Conservation (phyloP, 1,140 invertebrate species). For the Cydia pomonella region DNA sequence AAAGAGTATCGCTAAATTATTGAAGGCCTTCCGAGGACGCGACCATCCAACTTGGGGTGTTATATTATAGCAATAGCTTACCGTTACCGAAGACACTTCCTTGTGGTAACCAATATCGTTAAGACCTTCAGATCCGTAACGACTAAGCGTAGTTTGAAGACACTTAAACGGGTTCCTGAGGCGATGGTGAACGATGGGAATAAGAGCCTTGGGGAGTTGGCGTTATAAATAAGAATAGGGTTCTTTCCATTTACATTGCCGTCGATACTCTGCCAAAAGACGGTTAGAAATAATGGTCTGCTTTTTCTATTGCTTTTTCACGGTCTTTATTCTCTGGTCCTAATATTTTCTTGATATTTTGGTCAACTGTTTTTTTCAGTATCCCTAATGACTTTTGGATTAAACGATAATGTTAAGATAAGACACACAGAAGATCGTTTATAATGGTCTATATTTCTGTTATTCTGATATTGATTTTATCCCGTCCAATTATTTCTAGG, state of each 20-base stretch:
- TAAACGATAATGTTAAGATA: neutral
- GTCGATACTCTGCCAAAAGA: conserved; percentile 31
- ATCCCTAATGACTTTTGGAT: neutral
- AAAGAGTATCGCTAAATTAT: conserved; percentile 38
- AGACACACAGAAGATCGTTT: neutral
- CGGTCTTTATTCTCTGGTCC: neutral
- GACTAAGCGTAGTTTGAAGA: neutral
- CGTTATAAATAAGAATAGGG: conserved; percentile 31
- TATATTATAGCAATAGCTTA: conserved; percentile 7
- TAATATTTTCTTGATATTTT: conserved; percentile 21
- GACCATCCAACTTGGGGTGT: conserved; percentile 26
- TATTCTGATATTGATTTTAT: neutral
- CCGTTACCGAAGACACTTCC: neutral
- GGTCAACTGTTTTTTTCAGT: neutral
- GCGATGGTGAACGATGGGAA: neutral
- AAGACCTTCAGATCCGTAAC: neutral
- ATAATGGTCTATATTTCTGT: neutral
- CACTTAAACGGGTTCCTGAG: neutral
- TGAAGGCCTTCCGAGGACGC: conserved; percentile 4
- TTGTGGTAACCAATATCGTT: neutral
- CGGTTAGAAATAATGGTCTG: conserved; percentile 19
- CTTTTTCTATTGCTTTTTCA: conserved; percentile 30
- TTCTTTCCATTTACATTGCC: conserved; percentile 30
- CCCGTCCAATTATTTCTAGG: neutral
- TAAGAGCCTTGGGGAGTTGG: neutral